A percentile compares a stretch with the other conserved stretches of the same genome.
Evolutionary conservation across 2,888 invertebrate species (phyloP).

Genomic region (Xanthia icteritia): DNA sequence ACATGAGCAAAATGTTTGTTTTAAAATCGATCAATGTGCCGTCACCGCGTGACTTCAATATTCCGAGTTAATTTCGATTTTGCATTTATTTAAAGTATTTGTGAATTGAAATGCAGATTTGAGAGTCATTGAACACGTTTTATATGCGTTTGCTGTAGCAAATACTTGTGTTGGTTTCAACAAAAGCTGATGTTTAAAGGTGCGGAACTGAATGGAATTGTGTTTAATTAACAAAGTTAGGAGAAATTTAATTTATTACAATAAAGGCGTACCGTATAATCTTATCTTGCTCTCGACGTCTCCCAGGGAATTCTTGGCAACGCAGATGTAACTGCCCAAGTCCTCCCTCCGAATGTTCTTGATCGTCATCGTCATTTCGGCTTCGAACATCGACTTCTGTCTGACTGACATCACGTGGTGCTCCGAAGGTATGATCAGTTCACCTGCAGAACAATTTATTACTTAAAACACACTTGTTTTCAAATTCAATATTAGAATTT

Average conservation of each 20-base stretch:
- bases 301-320: constrained; percentile 96
- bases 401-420: constrained; percentile 95
- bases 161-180: constrained; percentile 32
- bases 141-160: constrained; percentile 43
- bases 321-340: constrained; percentile 96
- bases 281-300: constrained; percentile 97
- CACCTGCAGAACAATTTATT: constrained; percentile 91
- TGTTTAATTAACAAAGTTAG: constrained; percentile 46
- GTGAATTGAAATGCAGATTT: constrained; percentile 61
- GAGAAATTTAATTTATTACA: constrained; percentile 33
- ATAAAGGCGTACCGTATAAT: constrained; percentile 93
- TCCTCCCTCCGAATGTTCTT: constrained; percentile 94
- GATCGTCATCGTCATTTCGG: constrained; percentile 95
- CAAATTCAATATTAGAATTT: constrained; percentile 90
- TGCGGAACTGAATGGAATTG: constrained; percentile 34
- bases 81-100: constrained; percentile 56
- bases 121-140: constrained; percentile 50
- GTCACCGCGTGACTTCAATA: constrained; percentile 36
- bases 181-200: constrained; percentile 35
- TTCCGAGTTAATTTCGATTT: constrained; percentile 51
- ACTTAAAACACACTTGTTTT: constrained; percentile 85
- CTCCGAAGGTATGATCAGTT: constrained; percentile 95
- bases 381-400: constrained; percentile 95
- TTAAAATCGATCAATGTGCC: constrained; percentile 39
- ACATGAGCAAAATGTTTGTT: constrained; percentile 52